Conservation (phyloP, 2,888 invertebrate genomes). For the Idaea straminata region DNA sequence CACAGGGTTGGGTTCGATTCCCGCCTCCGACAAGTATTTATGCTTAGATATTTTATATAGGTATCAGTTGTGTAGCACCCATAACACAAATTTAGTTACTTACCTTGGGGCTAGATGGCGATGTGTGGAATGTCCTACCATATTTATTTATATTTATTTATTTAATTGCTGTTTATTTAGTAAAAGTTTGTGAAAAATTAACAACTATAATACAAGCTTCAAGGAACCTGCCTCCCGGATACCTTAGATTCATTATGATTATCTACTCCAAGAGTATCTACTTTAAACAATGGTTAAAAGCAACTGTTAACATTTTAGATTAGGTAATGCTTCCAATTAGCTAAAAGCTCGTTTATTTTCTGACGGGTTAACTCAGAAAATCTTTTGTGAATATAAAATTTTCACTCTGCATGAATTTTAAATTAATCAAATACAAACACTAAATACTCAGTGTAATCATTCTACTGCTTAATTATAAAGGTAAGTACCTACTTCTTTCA, state of each 20-base stretch:
- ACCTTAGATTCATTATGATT: background rate
- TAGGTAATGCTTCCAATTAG: constrained; percentile 13
- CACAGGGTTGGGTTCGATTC: too few species aligned
- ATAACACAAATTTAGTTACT: too few species aligned
- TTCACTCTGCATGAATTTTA: background rate
- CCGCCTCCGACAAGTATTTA: too few species aligned
- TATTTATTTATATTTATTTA: too few species aligned
- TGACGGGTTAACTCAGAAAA: background rate
- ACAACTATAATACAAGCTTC: too few species aligned
- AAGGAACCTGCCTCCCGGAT: too few species aligned
- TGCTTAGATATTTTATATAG: too few species aligned
- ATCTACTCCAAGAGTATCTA: background rate
- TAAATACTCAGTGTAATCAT: background rate
- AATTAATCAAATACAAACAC: background rate
- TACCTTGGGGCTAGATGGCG: too few species aligned
- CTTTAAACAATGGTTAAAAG: background rate
- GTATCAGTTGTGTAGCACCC: too few species aligned
- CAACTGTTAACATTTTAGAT: constrained; percentile 7
- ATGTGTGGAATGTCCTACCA: too few species aligned
- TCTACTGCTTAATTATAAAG: background rate
- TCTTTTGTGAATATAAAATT: background rate
- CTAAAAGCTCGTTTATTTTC: constrained; percentile 2
- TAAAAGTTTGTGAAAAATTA: too few species aligned
- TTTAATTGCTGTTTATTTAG: too few species aligned
- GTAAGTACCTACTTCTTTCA: background rate